Evolutionary conservation across 2,113 vertebrate species (phyloP).

Genomic region (Symphodus melops): DNA sequence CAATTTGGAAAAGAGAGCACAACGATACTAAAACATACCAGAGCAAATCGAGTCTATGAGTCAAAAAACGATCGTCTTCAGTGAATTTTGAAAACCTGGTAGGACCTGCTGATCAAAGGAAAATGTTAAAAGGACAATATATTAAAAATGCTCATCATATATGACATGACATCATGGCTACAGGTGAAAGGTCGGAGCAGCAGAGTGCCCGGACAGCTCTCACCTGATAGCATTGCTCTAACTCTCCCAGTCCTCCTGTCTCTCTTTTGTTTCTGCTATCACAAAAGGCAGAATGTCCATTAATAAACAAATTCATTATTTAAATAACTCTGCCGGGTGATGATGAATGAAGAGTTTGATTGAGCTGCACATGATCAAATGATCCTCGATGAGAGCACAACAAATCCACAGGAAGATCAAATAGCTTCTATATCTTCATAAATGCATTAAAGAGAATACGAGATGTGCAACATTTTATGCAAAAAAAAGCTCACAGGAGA

Average conservation of each 20-base stretch:
- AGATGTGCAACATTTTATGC: no score
- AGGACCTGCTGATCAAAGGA: neutral
- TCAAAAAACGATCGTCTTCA: slow-evolving; percentile 6
- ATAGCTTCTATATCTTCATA: no score
- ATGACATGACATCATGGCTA: neutral
- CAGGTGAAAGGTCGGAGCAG: neutral
- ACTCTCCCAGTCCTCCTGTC: neutral
- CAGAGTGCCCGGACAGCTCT: neutral
- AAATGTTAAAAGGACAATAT: neutral
- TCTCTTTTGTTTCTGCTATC: neutral
- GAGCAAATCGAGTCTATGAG: neutral
- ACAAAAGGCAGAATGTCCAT: neutral
- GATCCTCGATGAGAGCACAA: no score
- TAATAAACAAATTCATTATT: neutral
- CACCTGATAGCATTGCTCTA: neutral
- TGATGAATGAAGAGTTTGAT: neutral
- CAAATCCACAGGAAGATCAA: no score
- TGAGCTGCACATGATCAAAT: no score
- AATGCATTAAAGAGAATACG: no score
- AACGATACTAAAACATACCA: slow-evolving; percentile 2
- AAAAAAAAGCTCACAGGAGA: no score
- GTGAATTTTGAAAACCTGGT: neutral
- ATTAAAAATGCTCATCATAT: neutral
- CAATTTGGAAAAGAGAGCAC: slow-evolving; percentile 21
- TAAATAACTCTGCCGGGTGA: neutral